These are phyloP conservation scores for Dromius quadrimaculatus DNA, from an alignment of 2,888 invertebrate species.

Conservation along the genomic window DNA sequence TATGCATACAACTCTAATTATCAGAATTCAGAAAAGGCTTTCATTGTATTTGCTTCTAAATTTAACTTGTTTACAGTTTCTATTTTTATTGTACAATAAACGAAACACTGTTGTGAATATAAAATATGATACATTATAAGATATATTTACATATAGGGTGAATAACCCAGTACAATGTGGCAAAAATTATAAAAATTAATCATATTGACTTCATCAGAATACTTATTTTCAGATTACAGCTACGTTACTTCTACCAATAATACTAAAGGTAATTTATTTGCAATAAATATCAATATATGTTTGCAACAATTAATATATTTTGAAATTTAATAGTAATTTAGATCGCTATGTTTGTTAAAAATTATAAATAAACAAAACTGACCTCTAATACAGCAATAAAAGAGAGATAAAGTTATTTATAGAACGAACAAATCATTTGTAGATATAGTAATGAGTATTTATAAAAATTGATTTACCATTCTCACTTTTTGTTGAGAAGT, in stretches of 20 bases:
- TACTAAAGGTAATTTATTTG: background rate
- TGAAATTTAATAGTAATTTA: background rate
- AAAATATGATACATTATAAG: background rate
- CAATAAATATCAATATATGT: background rate
- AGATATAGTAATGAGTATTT: too few species aligned
- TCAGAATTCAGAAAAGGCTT: background rate
- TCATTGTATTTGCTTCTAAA: conserved; percentile 10
- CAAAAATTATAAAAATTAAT: background rate
- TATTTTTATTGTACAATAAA: background rate
- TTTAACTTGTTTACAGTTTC: conserved; percentile 4
- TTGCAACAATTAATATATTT: background rate
- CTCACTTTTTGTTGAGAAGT: background rate
- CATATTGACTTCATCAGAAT: background rate
- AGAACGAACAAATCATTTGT: too few species aligned
- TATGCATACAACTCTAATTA: conserved; percentile 13
- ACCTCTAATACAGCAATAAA: too few species aligned
- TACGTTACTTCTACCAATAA: background rate
- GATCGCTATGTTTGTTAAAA: background rate
- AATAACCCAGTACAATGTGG: background rate
- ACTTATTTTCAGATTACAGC: background rate
- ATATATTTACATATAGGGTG: background rate
- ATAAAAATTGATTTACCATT: too few species aligned
- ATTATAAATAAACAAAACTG: background rate
- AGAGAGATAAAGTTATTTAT: too few species aligned
- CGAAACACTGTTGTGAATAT: background rate